Evolutionary conservation across 2,113 vertebrate species (phyloP).

Genomic region (Entosphenus tridentatus): DNA sequence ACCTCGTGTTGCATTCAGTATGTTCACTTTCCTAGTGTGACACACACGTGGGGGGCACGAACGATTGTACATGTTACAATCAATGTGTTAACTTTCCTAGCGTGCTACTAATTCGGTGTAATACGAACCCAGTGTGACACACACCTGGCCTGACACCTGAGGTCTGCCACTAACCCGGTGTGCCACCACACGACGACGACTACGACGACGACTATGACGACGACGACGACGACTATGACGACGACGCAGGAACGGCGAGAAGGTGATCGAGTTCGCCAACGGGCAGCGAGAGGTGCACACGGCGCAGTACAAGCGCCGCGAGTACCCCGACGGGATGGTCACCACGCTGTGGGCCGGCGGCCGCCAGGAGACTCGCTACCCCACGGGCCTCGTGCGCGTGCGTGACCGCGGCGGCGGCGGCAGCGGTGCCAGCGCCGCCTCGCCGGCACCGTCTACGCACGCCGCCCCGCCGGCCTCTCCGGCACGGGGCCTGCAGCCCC

Average conservation of each 20-base stretch:
- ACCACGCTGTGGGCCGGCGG: constrained; percentile 23
- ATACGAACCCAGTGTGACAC: background rate
- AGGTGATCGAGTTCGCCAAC: constrained; percentile 23
- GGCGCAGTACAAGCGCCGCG: constrained; percentile 21
- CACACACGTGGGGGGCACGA: no score
- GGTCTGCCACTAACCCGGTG: no score
- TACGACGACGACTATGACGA: no score
- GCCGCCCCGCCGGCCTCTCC: no score
- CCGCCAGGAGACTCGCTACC: constrained; percentile 20
- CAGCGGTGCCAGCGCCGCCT: constrained; percentile 30
- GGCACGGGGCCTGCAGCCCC: no score
- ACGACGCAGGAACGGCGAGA: constrained; percentile 26
- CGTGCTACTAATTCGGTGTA: background rate
- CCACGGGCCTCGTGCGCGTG: constrained; percentile 17
- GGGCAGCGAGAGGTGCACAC: constrained; percentile 32
- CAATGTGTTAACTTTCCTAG: background rate
- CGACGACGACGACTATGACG: background rate
- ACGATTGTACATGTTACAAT: background rate
- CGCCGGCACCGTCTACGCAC: no score
- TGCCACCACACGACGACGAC: no score
- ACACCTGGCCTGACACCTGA: no score
- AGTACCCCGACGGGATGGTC: constrained; percentile 26
- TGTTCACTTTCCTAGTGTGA: no score
- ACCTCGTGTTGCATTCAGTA: no score
- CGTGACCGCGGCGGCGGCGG: constrained; percentile 12